Evolutionary conservation across 2,888 invertebrate species (phyloP).

Genomic region (Tetanocera ferruginea): DNA sequence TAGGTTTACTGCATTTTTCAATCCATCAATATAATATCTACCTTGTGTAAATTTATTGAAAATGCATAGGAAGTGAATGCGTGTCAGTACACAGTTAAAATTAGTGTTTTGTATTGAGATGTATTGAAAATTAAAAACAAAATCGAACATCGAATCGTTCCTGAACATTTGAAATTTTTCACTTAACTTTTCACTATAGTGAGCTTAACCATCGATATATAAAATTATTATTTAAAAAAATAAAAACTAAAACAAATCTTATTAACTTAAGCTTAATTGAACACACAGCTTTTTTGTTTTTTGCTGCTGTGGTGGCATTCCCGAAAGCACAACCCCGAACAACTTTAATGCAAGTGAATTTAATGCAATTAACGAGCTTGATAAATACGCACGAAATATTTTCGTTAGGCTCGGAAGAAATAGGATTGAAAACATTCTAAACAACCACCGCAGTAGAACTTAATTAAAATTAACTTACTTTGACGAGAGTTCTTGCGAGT

Average conservation of each 20-base stretch:
- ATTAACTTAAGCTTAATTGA: background rate
- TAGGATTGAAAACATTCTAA: slow-evolving; percentile 19
- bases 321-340: background rate
- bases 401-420: background rate
- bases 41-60: too few relatives aligned
- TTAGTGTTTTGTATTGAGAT: too few relatives aligned
- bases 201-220: too few relatives aligned
- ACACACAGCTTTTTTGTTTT: background rate
- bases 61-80: too few relatives aligned
- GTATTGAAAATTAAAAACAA: too few relatives aligned
- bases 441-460: slow-evolving; percentile 27
- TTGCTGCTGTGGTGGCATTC: background rate
- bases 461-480: slow-evolving; percentile 48
- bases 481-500: slow-evolving; percentile 30
- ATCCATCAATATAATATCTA: too few relatives aligned
- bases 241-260: background rate
- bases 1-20: too few relatives aligned
- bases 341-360: slow-evolving; percentile 10
- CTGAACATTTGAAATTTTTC: too few relatives aligned
- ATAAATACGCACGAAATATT: slow-evolving; percentile 7
- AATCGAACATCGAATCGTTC: too few relatives aligned
- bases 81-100: too few relatives aligned
- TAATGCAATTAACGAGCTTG: slow-evolving; percentile 36
- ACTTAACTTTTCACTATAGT: too few relatives aligned
- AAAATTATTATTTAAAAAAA: slow-evolving; percentile 26